Conservation (phyloP, 1,140 invertebrate genomes). For the Bombus affinis region DNA sequence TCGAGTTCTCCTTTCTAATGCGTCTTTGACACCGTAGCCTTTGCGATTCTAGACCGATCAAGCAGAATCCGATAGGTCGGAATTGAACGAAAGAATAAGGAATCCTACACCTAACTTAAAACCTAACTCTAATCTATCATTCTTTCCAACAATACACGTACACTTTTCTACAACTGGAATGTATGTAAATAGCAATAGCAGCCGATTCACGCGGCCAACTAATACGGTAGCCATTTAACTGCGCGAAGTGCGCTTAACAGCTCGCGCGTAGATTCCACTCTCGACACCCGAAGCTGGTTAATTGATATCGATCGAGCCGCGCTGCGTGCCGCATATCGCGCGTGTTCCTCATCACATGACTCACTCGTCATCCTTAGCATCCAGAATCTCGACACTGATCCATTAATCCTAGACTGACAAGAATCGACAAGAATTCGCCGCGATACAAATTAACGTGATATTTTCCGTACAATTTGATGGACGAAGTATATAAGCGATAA, state of each 20-base stretch:
- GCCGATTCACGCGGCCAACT: neutral
- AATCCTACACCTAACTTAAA: too few species aligned
- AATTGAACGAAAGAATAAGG: too few species aligned
- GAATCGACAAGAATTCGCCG: neutral
- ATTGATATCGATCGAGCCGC: conserved; percentile 33
- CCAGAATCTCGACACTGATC: neutral
- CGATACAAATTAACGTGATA: neutral
- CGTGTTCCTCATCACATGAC: too few species aligned
- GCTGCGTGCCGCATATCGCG: neutral
- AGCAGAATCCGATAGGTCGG: too few species aligned
- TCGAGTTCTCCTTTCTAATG: neutral
- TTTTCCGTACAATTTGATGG: neutral
- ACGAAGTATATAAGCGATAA: neutral
- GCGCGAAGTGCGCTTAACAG: neutral
- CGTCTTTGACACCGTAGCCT: too few species aligned
- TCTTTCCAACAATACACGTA: neutral
- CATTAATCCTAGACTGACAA: neutral
- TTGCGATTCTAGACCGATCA: too few species aligned
- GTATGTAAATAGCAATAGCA: neutral
- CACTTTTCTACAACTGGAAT: neutral
- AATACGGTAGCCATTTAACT: conserved; percentile 7
- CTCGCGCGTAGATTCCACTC: neutral
- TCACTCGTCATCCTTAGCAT: conserved; percentile 8
- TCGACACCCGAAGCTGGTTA: conserved; percentile 8
- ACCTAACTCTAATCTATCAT: neutral